These are phyloP conservation scores for Pterostichus niger DNA, from an alignment of 2,888 invertebrate genomes.

Conservation along the genomic window DNA sequence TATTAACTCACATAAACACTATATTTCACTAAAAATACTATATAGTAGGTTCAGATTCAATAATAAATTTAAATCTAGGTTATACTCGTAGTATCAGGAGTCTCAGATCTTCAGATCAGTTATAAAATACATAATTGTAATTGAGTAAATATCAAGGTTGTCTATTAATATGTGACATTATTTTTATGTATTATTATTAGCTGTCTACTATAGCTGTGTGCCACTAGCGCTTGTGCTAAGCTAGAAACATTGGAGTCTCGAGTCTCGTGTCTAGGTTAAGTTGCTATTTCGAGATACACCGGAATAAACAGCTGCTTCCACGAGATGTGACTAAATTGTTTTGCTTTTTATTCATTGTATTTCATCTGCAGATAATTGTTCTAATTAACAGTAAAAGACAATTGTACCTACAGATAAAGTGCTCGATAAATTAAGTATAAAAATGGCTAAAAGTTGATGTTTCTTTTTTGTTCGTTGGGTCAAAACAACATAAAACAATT, in stretches of 20 bases:
- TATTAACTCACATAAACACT: no score
- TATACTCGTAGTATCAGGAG: neutral
- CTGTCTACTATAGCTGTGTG: constrained; percentile 17
- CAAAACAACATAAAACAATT: no score
- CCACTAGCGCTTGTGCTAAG: neutral
- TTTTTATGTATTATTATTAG: constrained; percentile 46
- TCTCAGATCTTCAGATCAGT: neutral
- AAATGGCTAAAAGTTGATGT: no score
- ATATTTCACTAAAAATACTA: no score
- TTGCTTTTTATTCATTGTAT: constrained; percentile 31
- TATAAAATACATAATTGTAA: constrained; percentile 7
- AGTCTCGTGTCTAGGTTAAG: constrained; percentile 45
- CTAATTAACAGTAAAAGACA: no score
- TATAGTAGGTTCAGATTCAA: constrained; percentile 1
- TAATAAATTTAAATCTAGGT: neutral
- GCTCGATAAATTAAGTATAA: no score
- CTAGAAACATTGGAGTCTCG: constrained; percentile 25
- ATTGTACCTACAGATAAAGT: no score
- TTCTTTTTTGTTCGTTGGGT: no score
- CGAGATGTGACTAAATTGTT: constrained; percentile 24
- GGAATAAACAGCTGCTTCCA: constrained; percentile 25
- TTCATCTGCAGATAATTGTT: no score
- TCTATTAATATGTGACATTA: constrained; percentile 13
- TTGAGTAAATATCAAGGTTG: constrained; percentile 39
- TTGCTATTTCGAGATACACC: constrained; percentile 10